Percentiles rank a stretch among this genome's conserved stretches.
Evolutionary conservation across 2,888 invertebrate species (phyloP).

Genomic region (Agonopterix arenella): DNA sequence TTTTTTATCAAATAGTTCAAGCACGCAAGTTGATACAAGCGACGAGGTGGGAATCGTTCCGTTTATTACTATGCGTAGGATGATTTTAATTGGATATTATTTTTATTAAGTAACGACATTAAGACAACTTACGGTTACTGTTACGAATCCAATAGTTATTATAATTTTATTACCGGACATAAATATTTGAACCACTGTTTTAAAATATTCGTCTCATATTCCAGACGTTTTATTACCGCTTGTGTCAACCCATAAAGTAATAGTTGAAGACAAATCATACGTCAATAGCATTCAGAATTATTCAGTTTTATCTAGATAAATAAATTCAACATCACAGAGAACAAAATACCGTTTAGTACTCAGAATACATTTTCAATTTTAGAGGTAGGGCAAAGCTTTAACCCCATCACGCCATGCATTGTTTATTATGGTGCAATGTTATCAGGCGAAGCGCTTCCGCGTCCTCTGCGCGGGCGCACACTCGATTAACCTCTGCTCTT

Average conservation of each 20-base stretch:
- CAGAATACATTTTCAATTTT: conserved; percentile 4
- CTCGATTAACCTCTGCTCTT: conserved; percentile 63
- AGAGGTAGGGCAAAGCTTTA: neutral
- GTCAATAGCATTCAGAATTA: no score
- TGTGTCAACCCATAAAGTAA: no score
- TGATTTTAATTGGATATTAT: conserved; percentile 54
- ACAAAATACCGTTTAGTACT: neutral
- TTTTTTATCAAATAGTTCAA: conserved; percentile 15
- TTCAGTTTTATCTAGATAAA: neutral
- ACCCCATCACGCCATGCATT: conserved; percentile 28
- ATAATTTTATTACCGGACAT: conserved; percentile 12
- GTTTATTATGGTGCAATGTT: conserved; percentile 40
- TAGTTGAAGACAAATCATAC: no score
- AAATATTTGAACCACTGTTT: conserved; percentile 1
- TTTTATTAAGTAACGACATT: conserved; percentile 40
- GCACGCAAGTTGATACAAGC: conserved; percentile 10
- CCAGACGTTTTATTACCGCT: no score
- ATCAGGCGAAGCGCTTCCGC: conserved; percentile 38
- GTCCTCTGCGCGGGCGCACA: conserved; percentile 32
- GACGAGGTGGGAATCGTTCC: conserved; percentile 22
- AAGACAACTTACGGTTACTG: conserved; percentile 28
- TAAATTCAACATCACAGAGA: neutral
- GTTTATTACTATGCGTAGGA: conserved; percentile 45
- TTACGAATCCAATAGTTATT: conserved; percentile 36
- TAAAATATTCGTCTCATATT: neutral